Percentiles rank a stretch among this genome's conserved stretches.
These are phyloP conservation scores for Rallus crepitans DNA, from an alignment of 2,797 vertebrate genomes.

Conservation along the genomic window DNA sequence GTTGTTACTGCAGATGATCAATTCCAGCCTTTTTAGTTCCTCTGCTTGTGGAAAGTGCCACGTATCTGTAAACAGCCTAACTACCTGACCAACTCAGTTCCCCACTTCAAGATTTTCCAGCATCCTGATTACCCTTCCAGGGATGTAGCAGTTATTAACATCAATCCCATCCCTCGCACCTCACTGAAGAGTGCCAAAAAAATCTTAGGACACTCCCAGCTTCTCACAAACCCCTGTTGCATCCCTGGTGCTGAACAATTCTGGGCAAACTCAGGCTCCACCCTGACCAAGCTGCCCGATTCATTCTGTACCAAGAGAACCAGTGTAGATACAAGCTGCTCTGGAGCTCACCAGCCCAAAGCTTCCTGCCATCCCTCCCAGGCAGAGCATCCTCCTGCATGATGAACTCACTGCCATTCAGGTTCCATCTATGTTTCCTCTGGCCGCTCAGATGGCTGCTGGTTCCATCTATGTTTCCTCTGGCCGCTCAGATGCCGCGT, in stretches of 20 bases:
- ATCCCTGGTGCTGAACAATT: not conserved
- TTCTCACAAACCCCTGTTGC: not conserved
- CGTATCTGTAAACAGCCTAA: not conserved
- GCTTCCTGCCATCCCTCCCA: not conserved
- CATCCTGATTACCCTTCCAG: not conserved
- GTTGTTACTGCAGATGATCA: not conserved
- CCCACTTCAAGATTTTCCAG: not conserved
- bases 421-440: not conserved
- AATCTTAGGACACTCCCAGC: not conserved
- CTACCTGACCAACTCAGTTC: not conserved
- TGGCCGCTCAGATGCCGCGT: not conserved
- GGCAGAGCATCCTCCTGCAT: not conserved
- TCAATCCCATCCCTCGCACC: fast-evolving
- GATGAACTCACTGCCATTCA: not conserved
- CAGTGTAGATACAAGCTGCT: not conserved
- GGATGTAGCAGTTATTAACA: not conserved
- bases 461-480: not conserved
- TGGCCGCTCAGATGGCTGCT: not conserved
- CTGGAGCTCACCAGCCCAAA: not conserved
- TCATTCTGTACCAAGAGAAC: not conserved
- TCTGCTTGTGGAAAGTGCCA: not conserved
- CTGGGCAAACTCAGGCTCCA: not conserved
- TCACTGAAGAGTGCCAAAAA: not conserved
- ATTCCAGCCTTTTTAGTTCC: not conserved
- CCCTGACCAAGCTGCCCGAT: not conserved